Base-by-base conservation (phyloP, 2,888 invertebrate genomes). In the Watsonalla binaria region DNA sequence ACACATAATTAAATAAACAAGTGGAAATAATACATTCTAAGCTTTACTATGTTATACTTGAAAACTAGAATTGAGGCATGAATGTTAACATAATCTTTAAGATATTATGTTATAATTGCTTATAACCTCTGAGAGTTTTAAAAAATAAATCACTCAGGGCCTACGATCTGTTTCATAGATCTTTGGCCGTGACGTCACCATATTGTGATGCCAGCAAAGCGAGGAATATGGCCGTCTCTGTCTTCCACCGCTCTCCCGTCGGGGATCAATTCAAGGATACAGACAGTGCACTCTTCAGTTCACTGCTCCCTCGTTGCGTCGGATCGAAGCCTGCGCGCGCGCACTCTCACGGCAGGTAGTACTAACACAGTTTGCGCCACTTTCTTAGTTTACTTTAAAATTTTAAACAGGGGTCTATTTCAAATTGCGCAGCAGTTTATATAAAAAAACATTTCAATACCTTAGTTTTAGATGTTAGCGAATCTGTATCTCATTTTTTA, bases 231-330 rank as follows among this genome's bases (percentile, higher is more conserved):
- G 62, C 74, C 63, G 65, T 87, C 86, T 75, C 78, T 61, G 55
- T 88, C 78, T 56, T 47, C 37, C 84, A 47, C 67, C 60, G 61
- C 76, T 76, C 81, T 86, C 80, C 78, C 80, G 83, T 74, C 80
- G 80, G 78, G 72, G 76, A 75, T 70, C 70, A 68, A 76, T 75
- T 83, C 87, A 88, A 89, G 89, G 86, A 88, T 87, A 79, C 75
- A 70, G 80, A 79, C 75, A 70, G 80, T 78, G 80, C 82, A 76
- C 80, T 84, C 81, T 74, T 82, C 82, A 83, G 89, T 89, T 89
- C 87, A 88, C 76, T 88, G 88, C 81, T 82, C 87, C 79, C 84
- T 67, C 66, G 67, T 72, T 64, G 65, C 59, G 52, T 63, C 61
- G 74, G 72, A 65, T 63, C 68, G 80, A 84, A 83, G 82, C 82